Base-by-base conservation (phyloP, 2,888 invertebrate species). In the Oegoconia quadripuncta region DNA sequence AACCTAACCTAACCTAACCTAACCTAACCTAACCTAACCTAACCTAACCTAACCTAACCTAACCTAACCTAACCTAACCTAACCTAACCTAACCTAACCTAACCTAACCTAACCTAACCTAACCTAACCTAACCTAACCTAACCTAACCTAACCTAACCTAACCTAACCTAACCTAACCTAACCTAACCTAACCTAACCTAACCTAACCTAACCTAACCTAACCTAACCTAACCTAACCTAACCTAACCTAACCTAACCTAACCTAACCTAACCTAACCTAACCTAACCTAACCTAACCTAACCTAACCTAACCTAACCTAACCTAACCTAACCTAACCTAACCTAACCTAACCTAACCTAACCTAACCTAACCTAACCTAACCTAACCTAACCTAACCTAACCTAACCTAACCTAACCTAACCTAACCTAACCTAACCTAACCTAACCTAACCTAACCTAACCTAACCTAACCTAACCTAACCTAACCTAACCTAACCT, bases 21-120 rank as follows among this genome's bases (percentile, higher is more conserved):
- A 22, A 33, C 32, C 32, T 33, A 22, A 33, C 32, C 32, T 33
- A 22, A 33, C 32, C 32, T 22, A 22, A 32, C 32, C 32, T 32
- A 22, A 32, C 32, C 32, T 37, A 31, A 37, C 37, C 37, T 37
- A 31, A 37, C 37, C 37, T 37, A 31, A 37, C 37, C 37, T 37
- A 31, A 37, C 37, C 37, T 37, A 31, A 37, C 37, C 37, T 37
- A 31, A 37, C 37, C 37, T 37, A 31, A 37, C 37, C 37, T 37
- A 25, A 37, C 37, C 37, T 37, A 31, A 37, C 37, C 37, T 31
- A 31, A 37, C 37, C 37, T 37, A 30, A 37, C 37, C 37, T 37
- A 31, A 37, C 36, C 36, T 37, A 35, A 35, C 27, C 28, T 37
- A 15, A 30, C 30, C 14, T 29, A 37, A 15, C n/a, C 18, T 12